These are phyloP conservation scores for Tiphia femorata DNA, from an alignment of 2,888 invertebrate genomes.

Conservation along the genomic window DNA sequence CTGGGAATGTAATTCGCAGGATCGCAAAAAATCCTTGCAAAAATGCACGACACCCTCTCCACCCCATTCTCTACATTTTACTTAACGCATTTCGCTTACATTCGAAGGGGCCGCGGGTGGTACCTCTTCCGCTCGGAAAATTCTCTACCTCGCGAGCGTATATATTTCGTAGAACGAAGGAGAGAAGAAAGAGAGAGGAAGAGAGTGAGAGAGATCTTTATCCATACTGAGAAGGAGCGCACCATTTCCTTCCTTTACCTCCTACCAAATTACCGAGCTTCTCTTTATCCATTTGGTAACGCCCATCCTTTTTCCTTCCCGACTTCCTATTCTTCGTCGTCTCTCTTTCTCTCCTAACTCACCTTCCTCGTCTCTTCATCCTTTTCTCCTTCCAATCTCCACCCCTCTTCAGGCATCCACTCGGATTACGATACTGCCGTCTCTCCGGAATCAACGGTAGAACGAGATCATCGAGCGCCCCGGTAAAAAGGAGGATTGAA, in stretches of 20 bases:
- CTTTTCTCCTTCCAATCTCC: not conserved
- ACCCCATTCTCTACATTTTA: too few species aligned
- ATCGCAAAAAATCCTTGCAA: too few species aligned
- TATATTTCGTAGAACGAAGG: not conserved
- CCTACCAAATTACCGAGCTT: not conserved
- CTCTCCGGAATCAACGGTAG: constrained; percentile 8
- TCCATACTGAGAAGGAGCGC: not conserved
- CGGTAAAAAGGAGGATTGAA: constrained; percentile 1
- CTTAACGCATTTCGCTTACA: too few species aligned
- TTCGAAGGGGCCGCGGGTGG: too few species aligned
- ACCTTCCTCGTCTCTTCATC: constrained; percentile 11
- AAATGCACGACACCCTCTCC: too few species aligned
- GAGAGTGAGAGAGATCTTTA: not conserved
- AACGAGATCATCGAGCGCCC: constrained; percentile 14
- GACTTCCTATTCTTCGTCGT: constrained; percentile 2
- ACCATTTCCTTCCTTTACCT: not conserved
- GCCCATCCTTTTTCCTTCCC: constrained; percentile 4
- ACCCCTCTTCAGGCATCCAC: not conserved
- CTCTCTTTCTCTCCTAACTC: not conserved
- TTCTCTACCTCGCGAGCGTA: too few species aligned
- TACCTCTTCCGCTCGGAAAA: too few species aligned
- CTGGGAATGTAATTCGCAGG: too few species aligned
- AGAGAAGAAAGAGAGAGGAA: too few species aligned
- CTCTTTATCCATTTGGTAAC: constrained; percentile 3
- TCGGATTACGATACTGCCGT: constrained; percentile 10